Conservation (phyloP, 53 echinoderm and acorn worm species). For the Mesocentrotus franciscanus region DNA sequence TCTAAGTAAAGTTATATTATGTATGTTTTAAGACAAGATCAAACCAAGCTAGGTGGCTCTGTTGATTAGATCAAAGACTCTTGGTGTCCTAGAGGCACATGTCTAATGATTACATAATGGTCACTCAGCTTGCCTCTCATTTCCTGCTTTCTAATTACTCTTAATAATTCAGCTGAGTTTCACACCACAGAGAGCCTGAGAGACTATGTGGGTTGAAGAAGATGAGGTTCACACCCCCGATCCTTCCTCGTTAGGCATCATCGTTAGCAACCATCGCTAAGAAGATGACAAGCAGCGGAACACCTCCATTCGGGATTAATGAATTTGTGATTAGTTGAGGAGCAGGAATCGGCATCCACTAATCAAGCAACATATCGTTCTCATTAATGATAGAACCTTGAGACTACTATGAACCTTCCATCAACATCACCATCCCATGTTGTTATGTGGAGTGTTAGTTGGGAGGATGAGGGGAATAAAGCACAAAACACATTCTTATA, state of each 20-base stretch:
- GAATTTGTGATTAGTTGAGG: slow-evolving; percentile 46
- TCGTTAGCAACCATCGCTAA: slow-evolving; percentile 40
- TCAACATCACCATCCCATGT: background rate
- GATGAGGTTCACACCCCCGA: slow-evolving; percentile 41
- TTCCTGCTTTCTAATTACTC: slow-evolving; percentile 60
- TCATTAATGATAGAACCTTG: slow-evolving; percentile 33
- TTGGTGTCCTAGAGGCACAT: background rate
- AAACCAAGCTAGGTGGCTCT: background rate
- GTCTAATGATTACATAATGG: slow-evolving; percentile 57
- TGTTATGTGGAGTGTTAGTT: background rate
- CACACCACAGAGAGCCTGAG: slow-evolving; percentile 19
- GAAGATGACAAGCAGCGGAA: slow-evolving; percentile 50
- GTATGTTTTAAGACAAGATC: background rate
- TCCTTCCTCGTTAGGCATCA: slow-evolving; percentile 35
- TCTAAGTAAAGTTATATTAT: background rate
- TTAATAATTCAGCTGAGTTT: slow-evolving; percentile 52
- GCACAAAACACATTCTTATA: background rate
- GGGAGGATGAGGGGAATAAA: background rate
- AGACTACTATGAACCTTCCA: background rate
- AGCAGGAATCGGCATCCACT: background rate
- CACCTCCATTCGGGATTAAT: slow-evolving; percentile 44
- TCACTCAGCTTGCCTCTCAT: slow-evolving; percentile 14
- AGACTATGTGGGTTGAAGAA: background rate
- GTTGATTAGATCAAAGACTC: slow-evolving; percentile 22
- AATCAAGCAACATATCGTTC: slow-evolving; percentile 25